Percentiles rank a stretch among this genome's conserved stretches.
Conservation (phyloP, 2,113 vertebrate species). For the Hippocampus guttulatus region DNA sequence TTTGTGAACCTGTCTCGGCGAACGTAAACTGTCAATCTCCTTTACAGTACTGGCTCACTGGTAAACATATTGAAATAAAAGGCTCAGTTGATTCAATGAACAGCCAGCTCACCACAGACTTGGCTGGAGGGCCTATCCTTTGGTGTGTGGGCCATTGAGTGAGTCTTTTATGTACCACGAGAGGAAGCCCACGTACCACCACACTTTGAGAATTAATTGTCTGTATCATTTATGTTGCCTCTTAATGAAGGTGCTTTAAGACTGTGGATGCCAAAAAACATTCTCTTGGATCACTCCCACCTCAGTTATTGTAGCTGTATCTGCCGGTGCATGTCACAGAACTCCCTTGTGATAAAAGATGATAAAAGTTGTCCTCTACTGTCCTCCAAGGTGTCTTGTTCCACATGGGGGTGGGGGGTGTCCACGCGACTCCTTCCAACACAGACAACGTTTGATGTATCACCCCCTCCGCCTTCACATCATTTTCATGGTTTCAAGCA, state of each 20-base stretch:
- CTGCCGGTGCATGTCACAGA: constrained; percentile 28
- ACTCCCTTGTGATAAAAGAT: constrained; percentile 38
- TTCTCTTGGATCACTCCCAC: constrained; percentile 17
- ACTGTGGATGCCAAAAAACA: constrained; percentile 34
- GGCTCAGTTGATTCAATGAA: too few relatives aligned
- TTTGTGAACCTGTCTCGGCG: too few relatives aligned
- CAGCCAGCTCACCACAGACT: too few relatives aligned
- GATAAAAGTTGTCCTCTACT: constrained; percentile 46
- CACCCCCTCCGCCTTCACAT: constrained; percentile 20
- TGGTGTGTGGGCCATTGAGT: too few relatives aligned
- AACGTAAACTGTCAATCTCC: too few relatives aligned
- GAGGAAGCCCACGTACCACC: background rate
- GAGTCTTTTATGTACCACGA: too few relatives aligned
- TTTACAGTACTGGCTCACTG: too few relatives aligned
- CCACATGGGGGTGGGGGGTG: constrained; percentile 19
- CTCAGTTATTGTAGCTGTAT: constrained; percentile 29
- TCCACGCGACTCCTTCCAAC: constrained; percentile 30
- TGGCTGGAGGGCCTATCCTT: too few relatives aligned
- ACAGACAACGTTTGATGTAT: constrained; percentile 40
- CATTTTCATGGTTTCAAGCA: constrained; percentile 37
- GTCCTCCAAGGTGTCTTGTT: constrained; percentile 42
- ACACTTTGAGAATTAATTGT: constrained; percentile 2
- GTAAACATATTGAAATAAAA: too few relatives aligned
- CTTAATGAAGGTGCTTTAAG: constrained; percentile 36
- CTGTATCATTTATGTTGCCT: constrained; percentile 27